These are phyloP conservation scores for Tachyglossus aculeatus DNA, from an alignment of 2,797 vertebrate species.

Conservation along the genomic window DNA sequence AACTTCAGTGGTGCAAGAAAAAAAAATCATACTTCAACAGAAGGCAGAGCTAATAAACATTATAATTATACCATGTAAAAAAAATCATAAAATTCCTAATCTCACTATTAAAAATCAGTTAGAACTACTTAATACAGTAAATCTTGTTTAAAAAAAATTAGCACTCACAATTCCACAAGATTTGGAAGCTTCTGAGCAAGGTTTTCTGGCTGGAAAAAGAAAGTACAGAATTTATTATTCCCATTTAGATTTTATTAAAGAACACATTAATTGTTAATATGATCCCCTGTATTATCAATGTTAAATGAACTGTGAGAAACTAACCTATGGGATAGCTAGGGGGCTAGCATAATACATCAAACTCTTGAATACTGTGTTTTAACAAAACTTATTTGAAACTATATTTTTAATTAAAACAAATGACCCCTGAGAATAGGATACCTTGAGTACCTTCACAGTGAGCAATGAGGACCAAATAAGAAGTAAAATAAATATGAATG, in stretches of 20 bases:
- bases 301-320: too few relatives aligned
- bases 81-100: not conserved
- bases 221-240: slow-evolving; percentile 67
- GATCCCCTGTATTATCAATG: too few relatives aligned
- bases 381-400: too few relatives aligned
- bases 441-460: too few relatives aligned
- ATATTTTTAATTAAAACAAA: too few relatives aligned
- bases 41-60: not conserved
- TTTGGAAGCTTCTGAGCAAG: slow-evolving; percentile 98
- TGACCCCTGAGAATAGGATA: too few relatives aligned
- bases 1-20: not conserved
- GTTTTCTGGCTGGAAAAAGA: slow-evolving; percentile 90
- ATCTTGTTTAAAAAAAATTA: slow-evolving; percentile 49
- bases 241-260: slow-evolving; percentile 47
- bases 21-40: not conserved
- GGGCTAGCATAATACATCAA: too few relatives aligned
- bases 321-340: too few relatives aligned
- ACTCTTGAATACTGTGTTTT: too few relatives aligned
- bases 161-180: slow-evolving; percentile 95
- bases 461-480: too few relatives aligned
- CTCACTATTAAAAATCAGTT: slow-evolving; percentile 7
- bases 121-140: slow-evolving; percentile 27
- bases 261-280: not conserved
- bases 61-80: not conserved
- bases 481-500: too few relatives aligned